Evolutionary conservation across 2,797 vertebrate genomes (phyloP), one percentile per base, ranked within the genome.

Genomic region (Sebastes hopkinsi): DNA sequence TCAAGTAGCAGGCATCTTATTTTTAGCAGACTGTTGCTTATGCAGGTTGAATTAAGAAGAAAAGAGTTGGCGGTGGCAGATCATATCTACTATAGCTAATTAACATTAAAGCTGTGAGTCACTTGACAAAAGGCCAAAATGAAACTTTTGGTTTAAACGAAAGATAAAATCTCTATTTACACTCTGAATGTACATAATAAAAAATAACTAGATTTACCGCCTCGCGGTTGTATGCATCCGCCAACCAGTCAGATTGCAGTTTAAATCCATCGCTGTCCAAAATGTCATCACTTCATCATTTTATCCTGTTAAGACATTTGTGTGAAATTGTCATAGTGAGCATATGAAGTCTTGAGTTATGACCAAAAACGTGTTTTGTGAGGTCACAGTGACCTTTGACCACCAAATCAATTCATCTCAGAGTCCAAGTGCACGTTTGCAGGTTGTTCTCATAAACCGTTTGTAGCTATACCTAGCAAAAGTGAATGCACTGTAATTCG

Each of bases 131-230:
- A 50, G 7, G 46, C 16, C 46, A 8, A 50, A 50, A 54, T 0
- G 0, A 54, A 54, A 54, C 55, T 58, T 58, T 56, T 25, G 22
- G 22, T 0, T 18, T 18, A 30, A 29, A 29, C 4, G 2, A 5
- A 61, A 32, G 29, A n/a, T 61, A 27, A 5, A 10, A 56, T 23
- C 11, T 30, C 2, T 29, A 18, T 59, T 59, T 29, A 30, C 27
- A 56, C 4, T 25, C 16, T 0, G 42, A 50, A 0, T 50, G 18
- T 20, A 50, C 0, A 52, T 0, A n/a, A 52, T n/a, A 20, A n/a
- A 54, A 54, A n/a, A n/a, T 54, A 54, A 22, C 20, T 11, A n/a
- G 50, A 54, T 22, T 54, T 22, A 1, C 50, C 4, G 20, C 50
- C 20, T 54, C 20, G 20, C 2, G 6, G 50, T 54, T n/a, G 20